Base-by-base conservation (phyloP, 2,113 vertebrate species). In the Upupa epops region DNA sequence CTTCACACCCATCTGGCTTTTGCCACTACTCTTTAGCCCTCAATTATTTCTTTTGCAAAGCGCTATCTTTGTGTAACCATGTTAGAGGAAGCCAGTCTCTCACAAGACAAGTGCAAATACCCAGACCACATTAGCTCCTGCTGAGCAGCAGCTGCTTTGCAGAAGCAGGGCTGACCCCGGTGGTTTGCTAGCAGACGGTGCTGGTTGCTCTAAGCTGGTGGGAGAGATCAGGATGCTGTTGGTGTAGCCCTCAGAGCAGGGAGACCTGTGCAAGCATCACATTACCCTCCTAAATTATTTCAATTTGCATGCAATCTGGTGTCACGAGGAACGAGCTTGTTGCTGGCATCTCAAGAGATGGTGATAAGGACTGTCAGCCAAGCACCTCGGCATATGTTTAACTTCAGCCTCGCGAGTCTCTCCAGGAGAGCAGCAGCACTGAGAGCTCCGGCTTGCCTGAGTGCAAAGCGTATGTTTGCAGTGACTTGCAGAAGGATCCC, bases 141-240 rank as follows among this genome's bases (percentile, higher is more conserved):
- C 34, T 70, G 64, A 63, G 68, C 3, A 58, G 60, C 2, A 58
- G 60, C 2, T 84, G 34, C 22, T 83, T 51, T 60, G 45, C 70
- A 80, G 78, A 66, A 34, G 36, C 49, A 55, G 34, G 92, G 40
- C 34, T 0, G 1, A 20, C 29, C 20, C 11, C 60, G 5, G 13
- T 49, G 9, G 37, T 49, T 72, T 1, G 1, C 25, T 31, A 1
- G 10, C 15, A 34, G 60, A 25, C 32, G 75, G 19, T 2, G 0
- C 64, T 63, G 55, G 19, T 36, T 89, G 51, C n/a, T 55, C 73
- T 52, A 46, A 4, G 26, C 31, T 28, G 14, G 13, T 64, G 61
- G 8, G 52, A 83, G 65, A 64, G 79, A 64, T 25, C 37, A 46
- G 26, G 34, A 34, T 56, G 31, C 40, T 48, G 14, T 17, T 54